A percentile compares a stretch with the other conserved stretches of the same genome.
These are phyloP conservation scores for Scaptomyza parva DNA, from an alignment of 2,888 invertebrate genomes.

Conservation along the genomic window DNA sequence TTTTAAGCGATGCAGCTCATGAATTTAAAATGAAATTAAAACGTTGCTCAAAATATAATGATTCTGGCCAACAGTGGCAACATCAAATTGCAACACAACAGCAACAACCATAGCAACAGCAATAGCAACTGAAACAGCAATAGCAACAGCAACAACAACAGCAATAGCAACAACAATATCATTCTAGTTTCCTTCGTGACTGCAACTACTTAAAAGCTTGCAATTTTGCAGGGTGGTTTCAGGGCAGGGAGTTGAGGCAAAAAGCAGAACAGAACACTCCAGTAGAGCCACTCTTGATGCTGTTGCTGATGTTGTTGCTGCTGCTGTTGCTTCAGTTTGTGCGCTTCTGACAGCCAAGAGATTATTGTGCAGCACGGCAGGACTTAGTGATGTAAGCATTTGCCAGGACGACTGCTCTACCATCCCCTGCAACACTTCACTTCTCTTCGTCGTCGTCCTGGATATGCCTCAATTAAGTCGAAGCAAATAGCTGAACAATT, in stretches of 20 bases:
- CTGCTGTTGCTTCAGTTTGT: slow-evolving; percentile 14
- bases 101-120: slow-evolving; percentile 9
- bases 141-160: slow-evolving; percentile 9
- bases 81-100: neutral
- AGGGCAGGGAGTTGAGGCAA: too few relatives aligned
- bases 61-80: slow-evolving; percentile 22
- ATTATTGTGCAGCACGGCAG: slow-evolving; percentile 60
- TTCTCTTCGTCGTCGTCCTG: neutral
- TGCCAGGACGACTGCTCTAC: slow-evolving; percentile 8
- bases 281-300: slow-evolving; percentile 2
- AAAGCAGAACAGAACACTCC: slow-evolving; percentile 2
- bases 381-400: slow-evolving; percentile 65
- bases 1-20: slow-evolving; percentile 60
- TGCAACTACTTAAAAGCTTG: slow-evolving; percentile 45
- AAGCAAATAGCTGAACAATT: slow-evolving; percentile 47
- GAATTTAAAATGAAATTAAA: slow-evolving; percentile 75
- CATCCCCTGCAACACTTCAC: too few relatives aligned
- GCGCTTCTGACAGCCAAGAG: slow-evolving; percentile 47
- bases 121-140: slow-evolving; percentile 19
- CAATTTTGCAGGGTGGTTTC: neutral
- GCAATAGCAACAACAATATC: slow-evolving; percentile 15
- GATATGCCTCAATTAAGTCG: slow-evolving; percentile 62
- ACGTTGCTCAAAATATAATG: slow-evolving; percentile 50
- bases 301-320: slow-evolving; percentile 4
- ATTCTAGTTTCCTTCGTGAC: slow-evolving; percentile 47